Conservation (phyloP, 2,113 vertebrate genomes). For the Megaceryle torquata region DNA sequence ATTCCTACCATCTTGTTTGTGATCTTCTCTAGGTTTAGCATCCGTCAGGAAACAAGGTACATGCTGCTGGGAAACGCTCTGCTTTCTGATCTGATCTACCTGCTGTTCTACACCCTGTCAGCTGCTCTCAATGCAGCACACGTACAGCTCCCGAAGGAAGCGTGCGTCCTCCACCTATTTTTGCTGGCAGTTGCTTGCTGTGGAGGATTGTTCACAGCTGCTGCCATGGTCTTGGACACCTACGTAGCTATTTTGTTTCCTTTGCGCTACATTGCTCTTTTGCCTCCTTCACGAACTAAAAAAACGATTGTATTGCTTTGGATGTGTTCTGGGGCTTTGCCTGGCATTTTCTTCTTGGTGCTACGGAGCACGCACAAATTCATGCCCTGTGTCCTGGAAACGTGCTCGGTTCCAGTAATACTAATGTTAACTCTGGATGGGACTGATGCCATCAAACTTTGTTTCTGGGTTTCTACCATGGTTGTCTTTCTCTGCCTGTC, state of each 20-base stretch:
- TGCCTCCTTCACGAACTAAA: constrained; percentile 69
- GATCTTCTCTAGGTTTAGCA: constrained; percentile 68
- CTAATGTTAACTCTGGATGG: constrained; percentile 72
- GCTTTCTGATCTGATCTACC: constrained; percentile 77
- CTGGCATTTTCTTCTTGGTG: constrained; percentile 66
- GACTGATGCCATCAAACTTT: constrained; percentile 64
- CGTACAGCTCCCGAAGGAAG: constrained; percentile 56
- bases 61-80: constrained; percentile 78
- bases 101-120: constrained; percentile 69
- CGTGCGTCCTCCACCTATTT: constrained; percentile 72
- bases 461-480: constrained; percentile 66
- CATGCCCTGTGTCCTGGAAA: constrained; percentile 57
- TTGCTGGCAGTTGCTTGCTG: constrained; percentile 70
- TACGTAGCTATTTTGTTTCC: constrained; percentile 77
- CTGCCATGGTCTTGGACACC: constrained; percentile 76
- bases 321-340: constrained; percentile 61
- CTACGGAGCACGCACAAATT: constrained; percentile 63
- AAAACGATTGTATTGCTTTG: constrained; percentile 65
- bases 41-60: constrained; percentile 79
- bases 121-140: constrained; percentile 63
- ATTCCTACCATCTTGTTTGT: constrained; percentile 74
- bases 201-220: constrained; percentile 75
- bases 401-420: constrained; percentile 70
- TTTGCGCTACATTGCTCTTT: constrained; percentile 69
- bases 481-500: constrained; percentile 72